Conservation (phyloP, 2,113 vertebrate genomes). For the Larimichthys polyactis region DNA sequence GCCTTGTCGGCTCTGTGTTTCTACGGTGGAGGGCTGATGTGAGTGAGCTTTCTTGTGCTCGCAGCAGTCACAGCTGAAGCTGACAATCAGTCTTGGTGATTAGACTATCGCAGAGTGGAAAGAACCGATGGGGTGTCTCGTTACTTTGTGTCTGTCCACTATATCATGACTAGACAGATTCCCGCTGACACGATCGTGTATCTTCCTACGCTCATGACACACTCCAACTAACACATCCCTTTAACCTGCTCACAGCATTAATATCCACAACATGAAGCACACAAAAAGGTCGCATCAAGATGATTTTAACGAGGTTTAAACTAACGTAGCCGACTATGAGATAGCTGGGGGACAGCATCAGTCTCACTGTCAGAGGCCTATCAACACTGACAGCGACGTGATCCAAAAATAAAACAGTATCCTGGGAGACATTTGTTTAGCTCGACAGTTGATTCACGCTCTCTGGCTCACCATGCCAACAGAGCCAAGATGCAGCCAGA, state of each 20-base stretch:
- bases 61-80: constrained; percentile 25
- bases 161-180: constrained; percentile 17
- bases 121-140: background rate
- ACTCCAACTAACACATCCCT: constrained; percentile 74
- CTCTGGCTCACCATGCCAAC: constrained; percentile 50
- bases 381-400: constrained; percentile 67
- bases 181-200: constrained; percentile 4
- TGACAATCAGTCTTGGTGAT: constrained; percentile 25
- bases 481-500: constrained; percentile 31
- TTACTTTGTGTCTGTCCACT: constrained; percentile 14
- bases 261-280: constrained; percentile 25
- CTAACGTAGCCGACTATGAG: constrained; percentile 31
- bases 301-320: constrained; percentile 41
- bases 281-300: constrained; percentile 31
- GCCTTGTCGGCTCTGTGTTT: constrained; percentile 7
- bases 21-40: constrained; percentile 25
- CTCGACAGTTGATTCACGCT: constrained; percentile 69
- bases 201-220: constrained; percentile 17
- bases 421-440: constrained; percentile 74
- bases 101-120: constrained; percentile 13
- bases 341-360: constrained; percentile 63
- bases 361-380: constrained; percentile 68
- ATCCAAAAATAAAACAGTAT: constrained; percentile 80
- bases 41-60: background rate
- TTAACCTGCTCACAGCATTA: constrained; percentile 46